Conservation (phyloP, 2,797 vertebrate genomes). For the Buceros bicornis region DNA sequence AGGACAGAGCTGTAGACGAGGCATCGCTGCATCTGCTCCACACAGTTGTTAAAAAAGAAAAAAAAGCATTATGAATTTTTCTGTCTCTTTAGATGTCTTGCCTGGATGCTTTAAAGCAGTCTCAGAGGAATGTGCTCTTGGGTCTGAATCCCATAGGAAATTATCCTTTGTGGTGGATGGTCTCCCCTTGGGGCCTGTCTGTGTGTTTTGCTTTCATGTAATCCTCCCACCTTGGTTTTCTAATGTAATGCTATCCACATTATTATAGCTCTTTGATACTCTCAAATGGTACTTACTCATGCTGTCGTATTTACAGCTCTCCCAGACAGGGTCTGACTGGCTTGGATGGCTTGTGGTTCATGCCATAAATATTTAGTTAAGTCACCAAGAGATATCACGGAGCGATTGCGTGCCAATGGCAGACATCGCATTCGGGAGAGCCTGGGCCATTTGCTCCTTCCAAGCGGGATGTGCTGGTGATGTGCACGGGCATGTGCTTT, state of each 20-base stretch:
- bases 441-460: not conserved
- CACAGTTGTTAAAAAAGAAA: slow-evolving; percentile 28
- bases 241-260: slow-evolving; percentile 63
- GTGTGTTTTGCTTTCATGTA: slow-evolving; percentile 70
- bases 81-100: slow-evolving; percentile 61
- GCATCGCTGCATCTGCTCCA: slow-evolving; percentile 36
- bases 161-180: slow-evolving; percentile 66
- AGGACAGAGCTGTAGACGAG: slow-evolving; percentile 34
- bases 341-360: slow-evolving; percentile 19
- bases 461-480: not conserved
- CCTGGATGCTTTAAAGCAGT: slow-evolving; percentile 70
- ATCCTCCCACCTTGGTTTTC: slow-evolving; percentile 70
- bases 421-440: not conserved
- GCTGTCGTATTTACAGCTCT: slow-evolving; percentile 41
- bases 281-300: slow-evolving; percentile 58
- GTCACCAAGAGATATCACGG: not conserved
- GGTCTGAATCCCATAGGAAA: slow-evolving; percentile 70
- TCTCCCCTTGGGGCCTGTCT: slow-evolving; percentile 67
- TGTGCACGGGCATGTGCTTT: not conserved
- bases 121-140: slow-evolving; percentile 67
- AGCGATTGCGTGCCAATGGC: not conserved
- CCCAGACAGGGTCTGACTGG: slow-evolving; percentile 32
- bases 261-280: slow-evolving; percentile 67
- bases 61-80: slow-evolving; percentile 49
- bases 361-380: slow-evolving; percentile 52